Base-by-base conservation (phyloP, 2,113 vertebrate genomes). In the Hyperopisus bebe region DNA sequence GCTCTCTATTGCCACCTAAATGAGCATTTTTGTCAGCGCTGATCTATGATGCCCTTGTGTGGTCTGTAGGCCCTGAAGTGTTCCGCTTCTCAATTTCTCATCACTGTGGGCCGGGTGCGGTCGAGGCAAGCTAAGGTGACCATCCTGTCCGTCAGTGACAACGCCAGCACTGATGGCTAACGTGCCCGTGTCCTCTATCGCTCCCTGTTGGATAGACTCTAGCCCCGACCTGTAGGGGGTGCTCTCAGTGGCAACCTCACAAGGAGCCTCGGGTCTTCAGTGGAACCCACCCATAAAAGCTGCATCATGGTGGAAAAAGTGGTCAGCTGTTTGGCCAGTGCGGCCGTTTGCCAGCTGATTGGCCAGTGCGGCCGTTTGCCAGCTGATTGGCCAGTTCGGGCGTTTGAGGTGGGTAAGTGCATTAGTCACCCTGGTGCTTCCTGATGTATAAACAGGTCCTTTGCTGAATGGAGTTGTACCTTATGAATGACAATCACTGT, bases 231-330 rank as follows among this genome's bases (percentile, higher is more conserved):
- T 31, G 42, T 35, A 47, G 53, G 51, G 55, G 80, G 42, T 39
- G 53, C 53, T 86, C 27, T n/a, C 27, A 58, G 55, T 87, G 58
- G 15, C 46, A 89, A 53, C 84, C 88, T 58, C 80, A 70, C 51
- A 88, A 91, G 55, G 89, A 91, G 92, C 90, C 93, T 93, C 91
- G 91, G 92, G 92, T 93, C 94, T 94, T 93, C 91, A 94, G 91
- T 92, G 92, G 92, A 94, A 93, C 93, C 92, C 91, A 92, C 86
- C 88, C 89, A 89, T 90, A 87, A 90, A 94, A 94, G 91, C 91
- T 95, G 90, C 90, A 88, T 86, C 74, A 91, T 90, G n/a, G 92
- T 93, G 94, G 93, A 95, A 95, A 95, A 95, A 93, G 90, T 92
- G 91, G 47, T 10, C 9, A 47, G 47, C 47, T 47, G 47, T 10